Base-by-base conservation (phyloP, 1,140 invertebrate species). In the Glossosoma conforme region DNA sequence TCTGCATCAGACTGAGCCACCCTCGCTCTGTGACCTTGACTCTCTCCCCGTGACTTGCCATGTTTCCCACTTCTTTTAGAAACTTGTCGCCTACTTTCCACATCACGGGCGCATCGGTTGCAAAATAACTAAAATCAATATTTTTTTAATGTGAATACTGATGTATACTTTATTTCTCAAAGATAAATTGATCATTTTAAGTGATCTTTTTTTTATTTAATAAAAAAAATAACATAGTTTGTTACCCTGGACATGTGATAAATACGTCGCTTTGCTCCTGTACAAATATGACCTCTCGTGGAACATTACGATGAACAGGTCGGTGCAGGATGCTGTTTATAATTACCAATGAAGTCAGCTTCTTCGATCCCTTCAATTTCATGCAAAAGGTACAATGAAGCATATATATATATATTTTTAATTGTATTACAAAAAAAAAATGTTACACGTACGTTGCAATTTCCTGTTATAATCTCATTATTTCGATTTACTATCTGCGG, bases 21-120 rank as follows among this genome's bases (percentile, higher is more conserved):
- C 50, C 44, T 15, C 37, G 44, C 3, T 35, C 21, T 37, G 37
- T 57, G 13, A 52, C 33, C 1, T 32, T 21, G 15, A 57, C 11
- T 42, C 35, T 57, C 15, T n/a, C 15, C 10, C 33, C 21, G 2
- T n/a, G n/a, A n/a, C 2, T 51, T 13, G 30, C 20, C n/a, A 44
- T 17, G 28, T 28, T 20, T 32, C 33, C 61, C 20, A 64, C 14
- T 35, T 50, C 38, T 19, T 28, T 41, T 5, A 42, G 15, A 24
- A 43, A 28, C 13, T n/a, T 20, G 3, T 19, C 19, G 19, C 66
- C 66, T 14, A 77, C 65, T 61, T 75, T 67, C 78, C 78, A 80
- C 57, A 61, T 60, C 3, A 76, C 62, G 33, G 76, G 74, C 14
- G 63, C 58, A 33, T 79, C 67, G 6, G 60, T 61, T 60, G 78